These are phyloP conservation scores for Melanaphis sacchari DNA, from an alignment of 1,140 invertebrate species.

Conservation along the genomic window DNA sequence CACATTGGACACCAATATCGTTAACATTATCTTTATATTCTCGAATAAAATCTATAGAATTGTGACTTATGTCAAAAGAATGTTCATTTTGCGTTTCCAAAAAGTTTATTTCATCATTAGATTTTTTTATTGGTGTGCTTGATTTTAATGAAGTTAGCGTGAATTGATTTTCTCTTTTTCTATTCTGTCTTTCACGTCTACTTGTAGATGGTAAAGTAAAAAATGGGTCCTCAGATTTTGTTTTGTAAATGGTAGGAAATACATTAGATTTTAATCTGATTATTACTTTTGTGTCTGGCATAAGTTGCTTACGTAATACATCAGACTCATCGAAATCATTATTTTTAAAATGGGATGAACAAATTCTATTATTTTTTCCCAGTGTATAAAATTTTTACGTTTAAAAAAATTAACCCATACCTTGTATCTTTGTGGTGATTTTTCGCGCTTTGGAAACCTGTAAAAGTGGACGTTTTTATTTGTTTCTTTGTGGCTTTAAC, in stretches of 20 bases:
- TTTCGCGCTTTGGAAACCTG: too few relatives aligned
- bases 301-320: background rate
- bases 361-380: background rate
- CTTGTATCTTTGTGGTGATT: too few relatives aligned
- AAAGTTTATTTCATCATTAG: background rate
- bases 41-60: background rate
- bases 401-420: background rate
- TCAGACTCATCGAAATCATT: background rate
- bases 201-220: background rate
- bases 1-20: background rate
- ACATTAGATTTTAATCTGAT: background rate
- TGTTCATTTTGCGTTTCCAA: background rate
- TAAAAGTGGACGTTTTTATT: too few relatives aligned
- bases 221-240: background rate
- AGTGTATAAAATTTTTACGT: background rate
- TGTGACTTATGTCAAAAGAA: background rate
- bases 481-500: too few relatives aligned
- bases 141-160: background rate
- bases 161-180: background rate
- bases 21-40: background rate
- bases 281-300: background rate
- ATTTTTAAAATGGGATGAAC: conserved; percentile 8
- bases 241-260: background rate
- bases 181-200: background rate
- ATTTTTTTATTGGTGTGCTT: background rate